A percentile compares a stretch with the other conserved stretches of the same genome.
phyloP scores from a whole-genome alignment of 1,140 invertebrate genomes.

The Littorina saxatilis region DNA sequence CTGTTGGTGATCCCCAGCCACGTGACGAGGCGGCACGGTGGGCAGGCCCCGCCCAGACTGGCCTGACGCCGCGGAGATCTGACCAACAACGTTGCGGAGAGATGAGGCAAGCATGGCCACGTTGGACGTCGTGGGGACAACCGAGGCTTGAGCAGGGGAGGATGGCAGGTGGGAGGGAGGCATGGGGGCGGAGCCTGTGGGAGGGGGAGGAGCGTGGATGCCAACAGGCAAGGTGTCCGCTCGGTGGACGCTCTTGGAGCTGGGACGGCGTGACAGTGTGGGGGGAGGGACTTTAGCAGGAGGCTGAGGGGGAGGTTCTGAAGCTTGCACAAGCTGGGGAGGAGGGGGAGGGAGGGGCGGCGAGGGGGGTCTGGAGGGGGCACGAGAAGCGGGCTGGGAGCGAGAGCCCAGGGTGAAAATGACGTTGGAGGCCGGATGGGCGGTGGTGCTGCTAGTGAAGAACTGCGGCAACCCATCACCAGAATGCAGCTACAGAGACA shows the following conservation, averaged over 20 bases:
- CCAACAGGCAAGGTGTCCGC: background rate
- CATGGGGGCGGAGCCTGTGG: background rate
- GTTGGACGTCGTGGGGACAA: conserved; percentile 39
- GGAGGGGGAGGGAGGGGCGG: conserved; percentile 11
- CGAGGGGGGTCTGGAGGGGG: conserved; percentile 28
- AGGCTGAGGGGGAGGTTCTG: conserved; percentile 25
- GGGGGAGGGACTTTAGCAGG: conserved; percentile 29
- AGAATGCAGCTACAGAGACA: too few species aligned
- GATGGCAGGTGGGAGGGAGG: background rate
- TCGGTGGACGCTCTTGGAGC: conserved; percentile 35
- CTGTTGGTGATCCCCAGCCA: conserved; percentile 2
- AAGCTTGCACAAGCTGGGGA: conserved; percentile 25
- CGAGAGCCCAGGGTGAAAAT: background rate
- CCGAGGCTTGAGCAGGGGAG: conserved; percentile 11
- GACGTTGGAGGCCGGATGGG: background rate
- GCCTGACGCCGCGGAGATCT: background rate
- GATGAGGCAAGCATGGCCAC: conserved; percentile 34
- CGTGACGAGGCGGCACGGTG: conserved; percentile 28
- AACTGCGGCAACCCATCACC: conserved; percentile 22
- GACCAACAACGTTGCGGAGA: conserved; percentile 50
- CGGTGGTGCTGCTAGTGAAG: background rate
- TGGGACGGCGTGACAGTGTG: conserved; percentile 36
- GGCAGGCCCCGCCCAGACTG: background rate
- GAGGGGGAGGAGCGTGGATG: background rate
- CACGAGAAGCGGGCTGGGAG: background rate